A percentile compares a stretch with the other conserved stretches of the same genome.
Evolutionary conservation across 1,140 invertebrate species (phyloP).

Genomic region (Heliconius congener): DNA sequence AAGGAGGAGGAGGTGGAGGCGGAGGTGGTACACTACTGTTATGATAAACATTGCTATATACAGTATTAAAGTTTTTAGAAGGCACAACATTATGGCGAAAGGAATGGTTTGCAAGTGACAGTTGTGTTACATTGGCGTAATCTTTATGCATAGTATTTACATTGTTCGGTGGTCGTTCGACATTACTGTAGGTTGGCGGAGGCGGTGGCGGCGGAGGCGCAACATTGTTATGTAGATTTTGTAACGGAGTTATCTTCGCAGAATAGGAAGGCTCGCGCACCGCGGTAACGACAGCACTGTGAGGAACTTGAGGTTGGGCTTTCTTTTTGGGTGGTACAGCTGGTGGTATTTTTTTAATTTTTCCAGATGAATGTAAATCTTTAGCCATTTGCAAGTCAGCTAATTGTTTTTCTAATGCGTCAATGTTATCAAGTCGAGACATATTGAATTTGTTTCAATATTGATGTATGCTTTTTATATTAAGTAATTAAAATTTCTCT

Average conservation of each 20-base stretch:
- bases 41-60: constrained; percentile 70
- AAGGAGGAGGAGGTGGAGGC: constrained; percentile 61
- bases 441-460: constrained; percentile 45
- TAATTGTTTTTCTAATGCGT: constrained; percentile 82
- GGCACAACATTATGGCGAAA: constrained; percentile 45
- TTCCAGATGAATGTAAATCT: constrained; percentile 56
- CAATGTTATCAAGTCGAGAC: constrained; percentile 76
- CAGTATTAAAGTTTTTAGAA: constrained; percentile 50
- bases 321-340: constrained; percentile 90
- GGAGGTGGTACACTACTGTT: constrained; percentile 50
- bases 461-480: too few species aligned
- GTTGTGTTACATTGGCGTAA: constrained; percentile 62
- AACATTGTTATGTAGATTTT: constrained; percentile 50
- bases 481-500: too few species aligned
- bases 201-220: constrained; percentile 43
- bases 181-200: constrained; percentile 46
- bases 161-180: constrained; percentile 61
- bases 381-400: constrained; percentile 81
- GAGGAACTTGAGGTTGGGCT: constrained; percentile 86
- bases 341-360: constrained; percentile 86
- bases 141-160: constrained; percentile 54
- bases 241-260: constrained; percentile 58
- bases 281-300: constrained; percentile 67
- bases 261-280: constrained; percentile 75
- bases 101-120: constrained; percentile 47